Percentiles rank a stretch among this genome's conserved stretches.
These are phyloP conservation scores for Acleris laterana DNA, from an alignment of 2,888 invertebrate species.

Conservation along the genomic window DNA sequence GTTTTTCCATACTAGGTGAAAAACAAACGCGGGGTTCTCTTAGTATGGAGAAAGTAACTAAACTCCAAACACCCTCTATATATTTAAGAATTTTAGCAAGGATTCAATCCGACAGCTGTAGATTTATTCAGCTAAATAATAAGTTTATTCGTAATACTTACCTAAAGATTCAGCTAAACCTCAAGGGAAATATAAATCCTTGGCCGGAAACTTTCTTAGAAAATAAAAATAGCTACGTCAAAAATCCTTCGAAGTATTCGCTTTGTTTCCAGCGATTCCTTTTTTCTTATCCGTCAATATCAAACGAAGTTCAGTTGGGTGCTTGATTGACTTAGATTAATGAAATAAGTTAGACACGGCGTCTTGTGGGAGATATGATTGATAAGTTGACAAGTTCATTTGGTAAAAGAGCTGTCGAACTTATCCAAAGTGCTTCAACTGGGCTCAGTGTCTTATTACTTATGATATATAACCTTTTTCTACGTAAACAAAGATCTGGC, in stretches of 20 bases:
- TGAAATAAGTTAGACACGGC: constrained; percentile 14
- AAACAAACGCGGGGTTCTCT: too few species aligned
- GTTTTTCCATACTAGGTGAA: too few species aligned
- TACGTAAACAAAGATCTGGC: background rate
- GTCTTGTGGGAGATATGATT: constrained; percentile 7
- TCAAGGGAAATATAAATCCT: constrained; percentile 4
- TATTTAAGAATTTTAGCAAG: too few species aligned
- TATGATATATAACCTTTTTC: background rate
- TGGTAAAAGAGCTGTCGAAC: constrained; percentile 6
- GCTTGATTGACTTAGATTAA: constrained; percentile 6
- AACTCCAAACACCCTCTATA: too few species aligned
- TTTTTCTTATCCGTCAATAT: constrained; percentile 3
- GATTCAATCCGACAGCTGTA: too few species aligned
- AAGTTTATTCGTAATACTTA: too few species aligned
- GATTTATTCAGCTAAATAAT: too few species aligned
- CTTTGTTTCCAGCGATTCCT: constrained; percentile 7
- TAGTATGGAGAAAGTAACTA: too few species aligned
- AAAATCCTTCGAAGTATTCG: constrained; percentile 4
- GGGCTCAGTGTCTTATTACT: background rate
- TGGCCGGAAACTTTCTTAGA: background rate
- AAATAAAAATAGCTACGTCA: constrained; percentile 6
- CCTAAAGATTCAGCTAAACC: background rate
- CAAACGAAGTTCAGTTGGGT: background rate
- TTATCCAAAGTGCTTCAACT: background rate
- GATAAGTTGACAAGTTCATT: constrained; percentile 11